These are phyloP conservation scores for Teleogryllus oceanicus DNA, from an alignment of 2,888 invertebrate species.

Conservation along the genomic window DNA sequence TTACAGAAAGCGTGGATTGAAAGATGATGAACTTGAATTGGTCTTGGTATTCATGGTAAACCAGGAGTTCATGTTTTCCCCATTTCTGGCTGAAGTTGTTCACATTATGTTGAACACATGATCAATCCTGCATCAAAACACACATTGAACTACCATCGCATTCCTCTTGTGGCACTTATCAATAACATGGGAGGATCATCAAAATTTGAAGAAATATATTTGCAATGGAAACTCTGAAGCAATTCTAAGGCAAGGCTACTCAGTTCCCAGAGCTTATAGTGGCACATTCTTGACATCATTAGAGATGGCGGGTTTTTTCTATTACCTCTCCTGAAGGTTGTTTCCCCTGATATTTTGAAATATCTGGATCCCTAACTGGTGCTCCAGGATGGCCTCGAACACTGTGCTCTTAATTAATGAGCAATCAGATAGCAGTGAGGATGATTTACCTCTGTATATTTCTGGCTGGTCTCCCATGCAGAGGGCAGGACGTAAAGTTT, in stretches of 20 bases:
- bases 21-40: conserved; percentile 50
- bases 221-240: conserved; percentile 47
- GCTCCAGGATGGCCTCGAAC: conserved; percentile 59
- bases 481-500: conserved; percentile 4
- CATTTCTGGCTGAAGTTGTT: conserved; percentile 41
- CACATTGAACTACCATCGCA: neutral
- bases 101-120: conserved; percentile 23
- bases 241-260: conserved; percentile 41
- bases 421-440: neutral
- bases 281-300: conserved; percentile 64
- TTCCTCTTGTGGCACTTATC: conserved; percentile 59
- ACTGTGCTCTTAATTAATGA: conserved; percentile 38
- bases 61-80: conserved; percentile 47
- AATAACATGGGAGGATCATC: conserved; percentile 77
- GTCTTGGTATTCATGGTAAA: conserved; percentile 57
- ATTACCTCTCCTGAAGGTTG: conserved; percentile 64
- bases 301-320: conserved; percentile 73
- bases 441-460: conserved; percentile 20
- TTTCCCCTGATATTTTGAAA: conserved; percentile 49
- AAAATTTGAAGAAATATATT: conserved; percentile 63
- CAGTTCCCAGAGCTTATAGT: conserved; percentile 24
- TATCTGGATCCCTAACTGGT: conserved; percentile 57
- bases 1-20: neutral
- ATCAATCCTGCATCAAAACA: conserved; percentile 19
- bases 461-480: conserved; percentile 5